Base-by-base conservation (phyloP, 1,140 invertebrate species). In the Drosophila simulans region DNA sequence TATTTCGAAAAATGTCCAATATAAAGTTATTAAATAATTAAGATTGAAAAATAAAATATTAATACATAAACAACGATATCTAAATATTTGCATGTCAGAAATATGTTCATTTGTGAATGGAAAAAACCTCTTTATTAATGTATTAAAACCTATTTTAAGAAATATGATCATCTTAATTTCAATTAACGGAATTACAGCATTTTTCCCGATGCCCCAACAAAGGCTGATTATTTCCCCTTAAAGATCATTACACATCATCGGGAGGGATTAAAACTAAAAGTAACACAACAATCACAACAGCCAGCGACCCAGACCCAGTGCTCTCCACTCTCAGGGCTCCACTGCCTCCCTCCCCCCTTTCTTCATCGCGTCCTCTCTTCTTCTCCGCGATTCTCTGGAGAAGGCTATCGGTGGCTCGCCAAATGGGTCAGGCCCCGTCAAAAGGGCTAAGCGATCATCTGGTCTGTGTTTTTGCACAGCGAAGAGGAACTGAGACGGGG, bases 371-470 rank as follows among this genome's bases (percentile, higher is more conserved):
- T 11, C 31, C 11, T 5, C 10, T 35, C 59, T 35, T 60, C 39
- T 22, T 59, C 54, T 60, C 70, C 66, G 7, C 25, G 27, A 64
- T 43, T 51, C 49, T 35, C 45, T 63, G 57, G 70, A 72, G 51
- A 48, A 63, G 71, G 77, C 77, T 77, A 73, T 73, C 75, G 77
- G 25, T 51, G 48, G 54, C 63, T 60, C 73, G 60, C 79, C 82
- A 86, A 86, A 86, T 86, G 82, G 82, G 82, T 86, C 82, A 86
- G 79, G 76, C 84, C 55, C 69, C 77, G 76, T 88, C 71, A 82
- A 88, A 89, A 88, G 83, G 83, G 84, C 84, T 89, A 77, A 58
- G 57, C 76, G 83, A 88, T 88, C 83, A 88, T 83, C 68, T 71
- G 65, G 68, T 42, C 51, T 54, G 25, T 56, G 64, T 54, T 35